phyloP scores from a whole-genome alignment of 2,113 vertebrate species.

The Chlorodrepanis virens region DNA sequence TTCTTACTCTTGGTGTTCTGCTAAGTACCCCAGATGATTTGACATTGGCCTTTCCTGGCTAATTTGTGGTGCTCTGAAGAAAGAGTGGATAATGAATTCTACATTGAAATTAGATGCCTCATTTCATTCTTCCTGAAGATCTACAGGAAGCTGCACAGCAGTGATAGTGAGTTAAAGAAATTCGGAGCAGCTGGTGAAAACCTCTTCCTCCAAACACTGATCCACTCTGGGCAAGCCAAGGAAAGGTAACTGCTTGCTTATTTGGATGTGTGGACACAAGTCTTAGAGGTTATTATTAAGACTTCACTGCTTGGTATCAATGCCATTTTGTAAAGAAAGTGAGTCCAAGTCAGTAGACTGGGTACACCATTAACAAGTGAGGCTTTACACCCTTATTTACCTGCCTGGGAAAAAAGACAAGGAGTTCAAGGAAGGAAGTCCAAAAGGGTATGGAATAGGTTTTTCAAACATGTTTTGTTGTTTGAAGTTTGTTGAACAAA shows the following conservation, averaged over 20 bases:
- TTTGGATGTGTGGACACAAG: not conserved
- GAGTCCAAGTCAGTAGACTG: not conserved
- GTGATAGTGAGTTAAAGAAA: not conserved
- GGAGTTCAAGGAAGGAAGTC: not conserved
- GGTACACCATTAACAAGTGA: not conserved
- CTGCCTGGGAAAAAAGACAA: not conserved
- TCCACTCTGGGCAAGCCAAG: not conserved
- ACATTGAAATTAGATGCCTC: conserved; percentile 15
- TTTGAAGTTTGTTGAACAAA: not conserved
- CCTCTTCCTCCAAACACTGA: not conserved
- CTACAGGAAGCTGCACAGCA: not conserved
- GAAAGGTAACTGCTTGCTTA: not conserved
- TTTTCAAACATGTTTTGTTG: not conserved
- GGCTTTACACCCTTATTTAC: not conserved
- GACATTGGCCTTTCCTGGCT: not conserved
- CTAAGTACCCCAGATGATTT: not conserved
- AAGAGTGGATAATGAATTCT: not conserved
- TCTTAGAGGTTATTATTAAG: not conserved
- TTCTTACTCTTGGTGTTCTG: not conserved
- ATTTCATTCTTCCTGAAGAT: conserved; percentile 20
- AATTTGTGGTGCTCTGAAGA: not conserved
- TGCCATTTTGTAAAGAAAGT: not conserved
- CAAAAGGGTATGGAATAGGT: not conserved
- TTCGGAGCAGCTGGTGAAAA: not conserved
- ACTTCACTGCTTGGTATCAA: not conserved